Evolutionary conservation across 2,888 invertebrate species (phyloP).

Genomic region (Sphecodes monilicornis): DNA sequence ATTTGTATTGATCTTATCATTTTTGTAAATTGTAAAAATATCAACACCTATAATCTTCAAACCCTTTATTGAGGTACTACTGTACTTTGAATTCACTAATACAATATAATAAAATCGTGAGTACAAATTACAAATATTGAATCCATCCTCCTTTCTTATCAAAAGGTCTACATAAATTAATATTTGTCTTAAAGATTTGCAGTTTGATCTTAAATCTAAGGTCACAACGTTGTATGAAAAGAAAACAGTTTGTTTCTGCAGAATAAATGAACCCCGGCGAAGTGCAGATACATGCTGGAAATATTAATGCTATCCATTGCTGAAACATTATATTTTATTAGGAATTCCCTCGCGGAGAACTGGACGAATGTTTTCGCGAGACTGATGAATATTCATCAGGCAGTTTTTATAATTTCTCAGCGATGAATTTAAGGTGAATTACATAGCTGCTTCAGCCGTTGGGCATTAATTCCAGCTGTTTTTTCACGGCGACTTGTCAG

Average conservation of each 20-base stretch:
- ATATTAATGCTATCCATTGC: neutral
- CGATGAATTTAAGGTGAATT: neutral
- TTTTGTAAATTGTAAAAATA: no score
- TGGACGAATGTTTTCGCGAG: neutral
- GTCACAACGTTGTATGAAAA: neutral
- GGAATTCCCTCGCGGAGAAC: neutral
- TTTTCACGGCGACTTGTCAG: neutral
- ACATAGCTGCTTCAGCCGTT: neutral
- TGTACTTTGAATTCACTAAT: no score
- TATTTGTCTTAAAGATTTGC: neutral
- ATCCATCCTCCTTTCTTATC: neutral
- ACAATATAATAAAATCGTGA: no score
- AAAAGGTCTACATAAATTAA: neutral
- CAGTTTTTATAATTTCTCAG: constrained; percentile 14
- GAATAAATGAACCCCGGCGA: neutral
- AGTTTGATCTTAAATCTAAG: neutral
- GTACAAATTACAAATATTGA: neutral
- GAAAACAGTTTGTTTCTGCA: neutral
- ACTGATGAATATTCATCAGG: constrained; percentile 23
- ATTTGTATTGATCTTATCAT: no score
- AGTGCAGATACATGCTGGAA: neutral
- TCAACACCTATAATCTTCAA: no score
- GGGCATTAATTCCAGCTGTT: neutral
- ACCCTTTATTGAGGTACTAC: no score
- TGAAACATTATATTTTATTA: constrained; percentile 4